phyloP scores from a whole-genome alignment of 2,888 invertebrate genomes.

The Tribolium freemani region DNA sequence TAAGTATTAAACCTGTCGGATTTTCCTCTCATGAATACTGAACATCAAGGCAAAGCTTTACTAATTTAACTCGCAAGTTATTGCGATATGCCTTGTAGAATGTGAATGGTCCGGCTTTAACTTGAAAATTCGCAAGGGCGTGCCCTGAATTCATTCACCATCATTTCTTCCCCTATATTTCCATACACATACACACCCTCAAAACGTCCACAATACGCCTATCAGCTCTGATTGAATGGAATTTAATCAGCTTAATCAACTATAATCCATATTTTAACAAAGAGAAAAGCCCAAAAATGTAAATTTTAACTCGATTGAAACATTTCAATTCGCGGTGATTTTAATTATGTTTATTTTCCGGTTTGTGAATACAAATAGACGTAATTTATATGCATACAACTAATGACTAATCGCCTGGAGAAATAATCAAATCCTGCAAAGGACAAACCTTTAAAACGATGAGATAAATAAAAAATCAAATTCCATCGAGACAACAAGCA shows the following conservation, averaged over 20 bases:
- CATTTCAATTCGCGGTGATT: not conserved
- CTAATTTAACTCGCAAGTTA: conserved; percentile 41
- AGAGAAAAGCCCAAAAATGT: not conserved
- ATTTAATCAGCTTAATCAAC: not conserved
- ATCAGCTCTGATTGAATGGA: not conserved
- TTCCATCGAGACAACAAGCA: not conserved
- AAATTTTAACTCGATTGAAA: not conserved
- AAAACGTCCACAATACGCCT: not conserved
- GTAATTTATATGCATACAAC: not conserved
- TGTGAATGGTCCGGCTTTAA: conserved; percentile 26
- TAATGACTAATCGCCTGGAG: too few relatives aligned
- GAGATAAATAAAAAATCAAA: not conserved
- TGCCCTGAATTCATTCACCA: conserved; percentile 3
- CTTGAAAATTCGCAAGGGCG: conserved; percentile 10
- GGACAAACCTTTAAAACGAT: too few relatives aligned
- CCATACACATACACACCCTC: not conserved
- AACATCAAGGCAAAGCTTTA: conserved; percentile 34
- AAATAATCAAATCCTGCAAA: too few relatives aligned
- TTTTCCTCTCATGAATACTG: conserved; percentile 39
- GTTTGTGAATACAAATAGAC: not conserved
- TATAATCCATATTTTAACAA: not conserved
- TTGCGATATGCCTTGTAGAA: conserved; percentile 22
- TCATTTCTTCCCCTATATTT: not conserved
- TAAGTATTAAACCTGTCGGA: conserved; percentile 36
- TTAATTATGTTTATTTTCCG: not conserved